A percentile compares a stretch with the other conserved stretches of the same genome.
Evolutionary conservation across 2,113 vertebrate genomes (phyloP).

Genomic region (Alligator mississippiensis): DNA sequence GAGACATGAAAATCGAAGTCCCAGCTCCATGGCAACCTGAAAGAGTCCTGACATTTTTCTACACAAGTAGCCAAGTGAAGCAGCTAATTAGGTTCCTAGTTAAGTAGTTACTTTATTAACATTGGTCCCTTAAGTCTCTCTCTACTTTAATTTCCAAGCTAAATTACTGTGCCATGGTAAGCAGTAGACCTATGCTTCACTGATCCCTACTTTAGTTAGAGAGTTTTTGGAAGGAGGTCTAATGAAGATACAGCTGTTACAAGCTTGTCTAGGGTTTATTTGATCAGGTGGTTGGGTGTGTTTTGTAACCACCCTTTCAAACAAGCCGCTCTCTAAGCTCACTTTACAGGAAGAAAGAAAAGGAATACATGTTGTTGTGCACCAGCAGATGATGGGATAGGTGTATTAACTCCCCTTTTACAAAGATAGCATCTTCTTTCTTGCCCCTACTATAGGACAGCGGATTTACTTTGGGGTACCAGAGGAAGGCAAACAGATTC

Average conservation of each 20-base stretch:
- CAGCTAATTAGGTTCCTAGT: conserved; percentile 34
- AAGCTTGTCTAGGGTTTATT: neutral
- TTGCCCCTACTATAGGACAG: no score
- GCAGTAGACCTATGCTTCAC: neutral
- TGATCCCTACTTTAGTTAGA: conserved; percentile 51
- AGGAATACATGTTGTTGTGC: no score
- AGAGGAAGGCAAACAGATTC: neutral
- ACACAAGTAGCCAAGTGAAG: conserved; percentile 56
- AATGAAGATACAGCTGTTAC: neutral
- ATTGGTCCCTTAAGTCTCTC: conserved; percentile 43
- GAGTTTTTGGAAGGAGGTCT: neutral
- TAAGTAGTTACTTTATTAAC: conserved; percentile 45
- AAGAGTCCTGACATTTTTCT: conserved; percentile 59
- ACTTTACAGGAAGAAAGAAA: no score
- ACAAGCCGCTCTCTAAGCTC: no score
- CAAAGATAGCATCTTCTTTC: no score
- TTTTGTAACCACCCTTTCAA: no score
- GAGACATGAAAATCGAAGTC: conserved; percentile 72
- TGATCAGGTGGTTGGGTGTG: no score
- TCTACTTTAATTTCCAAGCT: conserved; percentile 36
- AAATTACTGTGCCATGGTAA: conserved; percentile 32
- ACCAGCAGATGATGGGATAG: no score
- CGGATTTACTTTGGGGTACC: neutral
- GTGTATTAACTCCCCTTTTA: no score
- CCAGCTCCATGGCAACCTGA: conserved; percentile 37